Conservation (phyloP, 2,888 invertebrate species). For the Pherbina coryleti region DNA sequence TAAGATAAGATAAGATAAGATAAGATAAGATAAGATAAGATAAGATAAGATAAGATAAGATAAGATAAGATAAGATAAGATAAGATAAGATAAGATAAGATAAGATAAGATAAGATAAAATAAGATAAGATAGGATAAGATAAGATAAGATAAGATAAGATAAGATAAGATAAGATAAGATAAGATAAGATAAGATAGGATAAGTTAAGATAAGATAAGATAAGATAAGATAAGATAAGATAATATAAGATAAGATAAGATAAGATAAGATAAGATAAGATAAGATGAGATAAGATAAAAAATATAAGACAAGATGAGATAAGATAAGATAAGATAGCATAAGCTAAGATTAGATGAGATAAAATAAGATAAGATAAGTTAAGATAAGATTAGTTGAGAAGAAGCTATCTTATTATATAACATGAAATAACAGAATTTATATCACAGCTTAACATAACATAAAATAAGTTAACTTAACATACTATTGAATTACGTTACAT, state of each 20-base stretch:
- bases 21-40: slow-evolving; percentile 3
- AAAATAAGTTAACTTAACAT: no score
- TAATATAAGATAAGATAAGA: no score
- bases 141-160: slow-evolving; percentile 3
- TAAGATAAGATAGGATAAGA: background rate
- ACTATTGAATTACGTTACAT: no score
- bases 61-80: background rate
- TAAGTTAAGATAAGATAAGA: background rate
- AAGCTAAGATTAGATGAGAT: background rate
- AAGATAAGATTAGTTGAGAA: background rate
- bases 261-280: slow-evolving; percentile 4
- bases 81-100: slow-evolving; percentile 6
- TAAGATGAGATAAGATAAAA: slow-evolving; percentile 4
- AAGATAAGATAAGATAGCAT: background rate
- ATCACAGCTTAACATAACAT: no score
- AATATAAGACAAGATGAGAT: background rate
- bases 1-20: slow-evolving; percentile 20
- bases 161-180: slow-evolving; percentile 4
- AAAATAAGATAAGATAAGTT: background rate
- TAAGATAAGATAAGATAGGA: slow-evolving; percentile 6
- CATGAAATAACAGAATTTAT: no score
- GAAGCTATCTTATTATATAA: no score
- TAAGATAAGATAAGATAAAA: slow-evolving; percentile 1
- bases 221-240: slow-evolving; percentile 9
- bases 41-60: slow-evolving; percentile 6